Conservation (phyloP, 2,888 invertebrate species). For the Acleris sparsana region DNA sequence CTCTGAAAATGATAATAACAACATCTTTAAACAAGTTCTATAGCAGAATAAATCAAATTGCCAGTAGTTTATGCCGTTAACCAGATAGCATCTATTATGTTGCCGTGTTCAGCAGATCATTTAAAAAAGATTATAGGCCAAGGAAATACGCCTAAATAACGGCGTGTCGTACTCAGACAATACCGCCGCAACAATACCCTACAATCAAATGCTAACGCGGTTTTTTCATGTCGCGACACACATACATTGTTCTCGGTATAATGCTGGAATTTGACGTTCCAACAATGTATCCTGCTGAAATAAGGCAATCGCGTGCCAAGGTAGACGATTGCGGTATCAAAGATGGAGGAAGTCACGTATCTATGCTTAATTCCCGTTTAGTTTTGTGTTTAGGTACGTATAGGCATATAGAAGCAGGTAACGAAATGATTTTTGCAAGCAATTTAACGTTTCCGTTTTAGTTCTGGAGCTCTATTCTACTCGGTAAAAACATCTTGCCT, state of each 20-base stretch:
- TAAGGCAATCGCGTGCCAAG: neutral
- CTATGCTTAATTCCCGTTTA: no score
- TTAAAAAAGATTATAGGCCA: conserved; percentile 20
- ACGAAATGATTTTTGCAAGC: no score
- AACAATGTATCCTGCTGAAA: conserved; percentile 3
- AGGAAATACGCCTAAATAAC: conserved; percentile 15
- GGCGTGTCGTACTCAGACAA: conserved; percentile 5
- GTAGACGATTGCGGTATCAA: neutral
- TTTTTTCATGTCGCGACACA: conserved; percentile 20
- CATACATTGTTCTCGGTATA: conserved; percentile 15
- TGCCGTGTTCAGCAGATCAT: neutral
- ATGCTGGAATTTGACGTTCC: conserved; percentile 7
- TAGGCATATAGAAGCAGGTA: no score
- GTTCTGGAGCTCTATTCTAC: no score
- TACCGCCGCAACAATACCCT: conserved; percentile 6
- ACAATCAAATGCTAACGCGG: conserved; percentile 11
- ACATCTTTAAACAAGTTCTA: no score
- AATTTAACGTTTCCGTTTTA: no score
- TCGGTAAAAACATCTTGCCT: no score
- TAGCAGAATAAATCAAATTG: no score
- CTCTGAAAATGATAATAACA: no score
- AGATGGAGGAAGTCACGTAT: no score
- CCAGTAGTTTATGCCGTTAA: no score
- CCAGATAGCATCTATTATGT: neutral
- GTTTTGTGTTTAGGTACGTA: no score